phyloP scores from a whole-genome alignment of 2,797 vertebrate genomes.

The Pelochelys cantorii region DNA sequence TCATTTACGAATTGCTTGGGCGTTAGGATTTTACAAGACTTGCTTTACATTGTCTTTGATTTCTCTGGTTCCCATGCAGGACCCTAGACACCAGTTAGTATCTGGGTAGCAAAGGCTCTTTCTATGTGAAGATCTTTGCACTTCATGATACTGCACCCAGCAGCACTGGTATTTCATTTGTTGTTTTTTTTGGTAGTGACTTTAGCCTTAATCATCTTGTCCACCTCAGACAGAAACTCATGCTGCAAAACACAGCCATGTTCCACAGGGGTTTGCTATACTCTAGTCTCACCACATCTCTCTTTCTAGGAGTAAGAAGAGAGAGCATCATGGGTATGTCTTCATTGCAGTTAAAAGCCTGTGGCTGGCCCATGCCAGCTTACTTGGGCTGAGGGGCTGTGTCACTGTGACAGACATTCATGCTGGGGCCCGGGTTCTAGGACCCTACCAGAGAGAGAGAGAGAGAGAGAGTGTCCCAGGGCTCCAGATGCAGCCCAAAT shows the following conservation, averaged over 20 bases:
- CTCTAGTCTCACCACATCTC: neutral
- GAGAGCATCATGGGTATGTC: neutral
- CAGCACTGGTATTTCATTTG: neutral
- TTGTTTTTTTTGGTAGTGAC: neutral
- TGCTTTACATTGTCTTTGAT: neutral
- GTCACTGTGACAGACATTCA: neutral
- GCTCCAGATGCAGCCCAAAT: neutral
- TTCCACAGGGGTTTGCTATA: neutral
- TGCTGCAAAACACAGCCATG: neutral
- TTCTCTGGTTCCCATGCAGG: neutral
- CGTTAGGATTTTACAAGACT: rapidly evolving
- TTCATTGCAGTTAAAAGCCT: neutral
- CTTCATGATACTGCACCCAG: neutral
- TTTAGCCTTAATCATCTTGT: neutral
- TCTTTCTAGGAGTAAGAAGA: neutral
- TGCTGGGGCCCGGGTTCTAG: neutral
- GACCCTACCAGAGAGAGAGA: neutral
- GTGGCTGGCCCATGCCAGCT: neutral
- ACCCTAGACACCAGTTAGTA: rapidly evolving
- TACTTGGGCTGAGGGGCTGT: neutral
- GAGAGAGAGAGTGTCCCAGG: neutral
- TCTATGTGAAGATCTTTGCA: neutral
- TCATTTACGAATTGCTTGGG: neutral
- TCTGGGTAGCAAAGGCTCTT: neutral
- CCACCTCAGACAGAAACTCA: neutral